Evolutionary conservation across 2,113 vertebrate genomes (phyloP).

Genomic region (Lagopus muta): DNA sequence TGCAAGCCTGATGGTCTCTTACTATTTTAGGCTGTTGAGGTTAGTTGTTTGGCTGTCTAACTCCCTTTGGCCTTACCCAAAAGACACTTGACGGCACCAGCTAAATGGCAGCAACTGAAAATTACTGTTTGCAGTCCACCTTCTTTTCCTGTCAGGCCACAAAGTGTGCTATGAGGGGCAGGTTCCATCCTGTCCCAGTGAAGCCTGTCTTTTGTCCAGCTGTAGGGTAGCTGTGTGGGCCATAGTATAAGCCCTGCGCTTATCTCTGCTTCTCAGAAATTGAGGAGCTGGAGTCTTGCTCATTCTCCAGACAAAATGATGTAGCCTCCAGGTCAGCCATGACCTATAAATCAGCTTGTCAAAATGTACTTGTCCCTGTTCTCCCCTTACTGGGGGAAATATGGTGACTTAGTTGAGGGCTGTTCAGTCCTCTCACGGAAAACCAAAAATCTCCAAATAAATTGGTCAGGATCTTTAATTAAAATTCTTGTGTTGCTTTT

Average conservation of each 20-base stretch:
- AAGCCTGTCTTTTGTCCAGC: background rate
- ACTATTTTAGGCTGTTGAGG: background rate
- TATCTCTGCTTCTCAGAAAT: background rate
- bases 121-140: background rate
- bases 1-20: background rate
- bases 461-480: background rate
- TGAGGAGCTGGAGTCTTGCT: background rate
- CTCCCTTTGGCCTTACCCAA: background rate
- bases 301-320: background rate
- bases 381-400: background rate
- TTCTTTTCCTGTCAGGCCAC: background rate
- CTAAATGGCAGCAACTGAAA: background rate
- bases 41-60: background rate
- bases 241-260: rapidly evolving
- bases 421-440: background rate
- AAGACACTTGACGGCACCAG: background rate
- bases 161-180: background rate
- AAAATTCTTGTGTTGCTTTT: background rate
- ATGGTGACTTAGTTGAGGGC: background rate
- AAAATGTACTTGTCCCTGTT: background rate
- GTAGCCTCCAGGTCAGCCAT: background rate
- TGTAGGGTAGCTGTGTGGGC: background rate
- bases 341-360: background rate
- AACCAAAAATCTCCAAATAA: background rate
- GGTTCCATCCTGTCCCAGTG: rapidly evolving